Percentiles rank a stretch among this genome's conserved stretches.
Conservation (phyloP, 2,797 vertebrate species). For the Dicrostonyx torquatus region DNA sequence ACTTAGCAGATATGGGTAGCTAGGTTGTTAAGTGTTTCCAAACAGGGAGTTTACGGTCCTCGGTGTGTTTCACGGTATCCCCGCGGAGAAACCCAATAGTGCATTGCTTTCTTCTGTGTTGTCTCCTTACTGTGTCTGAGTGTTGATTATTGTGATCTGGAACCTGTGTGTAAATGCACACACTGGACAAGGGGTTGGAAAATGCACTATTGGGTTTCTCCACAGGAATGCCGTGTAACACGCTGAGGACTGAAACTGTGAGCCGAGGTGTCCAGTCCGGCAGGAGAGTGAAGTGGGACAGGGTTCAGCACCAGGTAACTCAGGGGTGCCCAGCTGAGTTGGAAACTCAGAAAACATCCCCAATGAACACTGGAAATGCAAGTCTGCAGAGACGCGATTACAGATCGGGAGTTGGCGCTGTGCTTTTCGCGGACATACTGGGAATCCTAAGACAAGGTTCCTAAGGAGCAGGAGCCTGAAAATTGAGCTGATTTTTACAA, state of each 20-base stretch:
- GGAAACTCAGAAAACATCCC: neutral
- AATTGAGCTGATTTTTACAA: neutral
- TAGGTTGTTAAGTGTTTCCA: neutral
- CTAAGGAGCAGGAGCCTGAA: neutral
- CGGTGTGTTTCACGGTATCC: too few relatives aligned
- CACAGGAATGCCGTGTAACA: neutral
- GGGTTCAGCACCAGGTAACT: neutral
- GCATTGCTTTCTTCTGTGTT: neutral
- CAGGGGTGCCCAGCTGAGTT: neutral
- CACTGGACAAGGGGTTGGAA: accelerated
- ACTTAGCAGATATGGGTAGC: neutral
- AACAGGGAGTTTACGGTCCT: neutral
- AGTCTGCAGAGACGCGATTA: neutral
- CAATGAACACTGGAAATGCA: neutral
- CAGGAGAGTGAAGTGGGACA: neutral
- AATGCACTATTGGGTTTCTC: neutral
- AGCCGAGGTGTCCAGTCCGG: neutral
- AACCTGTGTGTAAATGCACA: neutral
- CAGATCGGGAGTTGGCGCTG: neutral
- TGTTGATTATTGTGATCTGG: neutral
- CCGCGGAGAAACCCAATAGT: too few relatives aligned
- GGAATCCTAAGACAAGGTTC: neutral
- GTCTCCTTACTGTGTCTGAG: neutral
- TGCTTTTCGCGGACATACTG: neutral
- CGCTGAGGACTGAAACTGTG: neutral